Evolutionary conservation across 2,888 invertebrate genomes (phyloP), one percentile per base, ranked within the genome.

Genomic region (Emmelina monodactyla): DNA sequence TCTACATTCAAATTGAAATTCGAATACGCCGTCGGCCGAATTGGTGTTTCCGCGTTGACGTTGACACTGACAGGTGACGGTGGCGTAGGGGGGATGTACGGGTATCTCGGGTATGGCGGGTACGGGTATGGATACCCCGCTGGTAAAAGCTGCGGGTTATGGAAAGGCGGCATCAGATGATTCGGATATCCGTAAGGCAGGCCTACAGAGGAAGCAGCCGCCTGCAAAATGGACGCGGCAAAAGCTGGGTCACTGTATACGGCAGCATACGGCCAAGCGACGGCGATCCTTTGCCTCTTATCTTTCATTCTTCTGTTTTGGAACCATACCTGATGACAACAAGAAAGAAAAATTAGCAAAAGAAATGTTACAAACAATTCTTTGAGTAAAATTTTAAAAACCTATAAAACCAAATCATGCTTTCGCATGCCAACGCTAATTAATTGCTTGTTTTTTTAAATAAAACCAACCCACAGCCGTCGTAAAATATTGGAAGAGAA

Each of bases 261-360:
- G 0, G 94, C 92, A 0, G 92, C 90, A 69, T 95, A 94, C 0
- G 97, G 97, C 97, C 97, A 97, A 0, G 93, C 90, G 48, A 97
- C 87, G 1, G 96, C 93, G 65, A 96, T 89, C 11, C 95, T 83
- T 60, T 98, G 97, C 0, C 98, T 85, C 56, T 99, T 98, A 79
- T 98, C 97, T 62, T 98, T 96, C 95, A 96, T 96, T 34, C 96
- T 83, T 22, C 96, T 84, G 65, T 96, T 96, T 83, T 96, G 96
- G 66, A 99, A 99, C 98, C 98, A 98, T 13, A 95, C 94, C 93
- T 94, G 83, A 69, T 25, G 46, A 50, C 50, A 62, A 68, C 46
- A 33, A 33, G 19, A 46, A 35, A 35, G 32, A 12, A 38, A 22
- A 30, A 15, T 25, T n/a, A n/a, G n/a, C 25, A 25, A 25, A 25